Evolutionary conservation across 2,888 invertebrate genomes (phyloP), one percentile per base, ranked within the genome.

Genomic region (Eupithecia subfuscata): DNA sequence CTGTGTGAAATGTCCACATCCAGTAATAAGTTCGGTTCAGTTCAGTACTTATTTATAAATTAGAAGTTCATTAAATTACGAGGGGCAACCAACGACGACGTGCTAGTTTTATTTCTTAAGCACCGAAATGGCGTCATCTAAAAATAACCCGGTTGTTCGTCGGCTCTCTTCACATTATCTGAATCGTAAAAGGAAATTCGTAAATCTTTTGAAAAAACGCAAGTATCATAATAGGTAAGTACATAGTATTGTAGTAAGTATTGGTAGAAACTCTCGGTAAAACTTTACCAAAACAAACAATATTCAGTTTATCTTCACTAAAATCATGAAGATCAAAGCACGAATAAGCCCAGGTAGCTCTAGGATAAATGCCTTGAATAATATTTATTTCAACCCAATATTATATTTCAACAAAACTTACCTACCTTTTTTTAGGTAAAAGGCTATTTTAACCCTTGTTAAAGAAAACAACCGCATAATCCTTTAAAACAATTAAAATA

Each of bases 91-190:
- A 83, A 87, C 84, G 87, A 83, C 83, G 84, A 87, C 84, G 86
- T 83, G 85, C 83, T 87, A 88, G 85, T 87, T 87, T 60, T 90
- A 86, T 88, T 88, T 90, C 91, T 90, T 89, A 89, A 89, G 87
- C 89, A 87, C 88, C 88, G 86, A 87, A 89, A 90, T 86, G 89
- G 89, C 89, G 89, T 89, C 87, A 82, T 85, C 91, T 87, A 88
- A 90, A 93, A 93, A 93, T 93, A 93, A 85, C 77, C 87, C 88
- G 85, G 89, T 86, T 90, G 90, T 91, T 90, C 89, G 88, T 85
- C 85, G 86, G 81, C 74, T 84, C 87, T 87, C 85, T 87, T 86
- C 85, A 37, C 40, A 70, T 63, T 67, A 70, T 43, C 73, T 52
- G 43, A 22, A n/a, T 65, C 14, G 64, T 67, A 74, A 75, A 77